Conservation (phyloP, 2,113 vertebrate genomes). For the Gnathonemus longibarbis region DNA sequence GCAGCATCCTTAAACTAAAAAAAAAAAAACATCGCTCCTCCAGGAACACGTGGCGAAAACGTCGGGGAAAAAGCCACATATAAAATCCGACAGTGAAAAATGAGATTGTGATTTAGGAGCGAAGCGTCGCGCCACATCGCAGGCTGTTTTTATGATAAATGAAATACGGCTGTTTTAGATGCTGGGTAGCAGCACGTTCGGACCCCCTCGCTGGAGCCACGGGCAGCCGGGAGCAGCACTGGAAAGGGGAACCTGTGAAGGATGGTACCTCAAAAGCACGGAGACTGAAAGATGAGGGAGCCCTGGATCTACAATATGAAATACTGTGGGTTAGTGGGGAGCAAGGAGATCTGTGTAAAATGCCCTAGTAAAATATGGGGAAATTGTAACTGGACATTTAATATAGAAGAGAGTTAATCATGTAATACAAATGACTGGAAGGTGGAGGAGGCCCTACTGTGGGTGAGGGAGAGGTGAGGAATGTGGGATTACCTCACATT, state of each 20-base stretch:
- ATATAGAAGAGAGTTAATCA: not conserved
- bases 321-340: not conserved
- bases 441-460: not conserved
- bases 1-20: not conserved
- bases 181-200: not conserved
- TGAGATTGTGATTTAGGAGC: constrained; percentile 13
- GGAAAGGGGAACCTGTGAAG: not conserved
- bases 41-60: constrained; percentile 4
- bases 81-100: constrained; percentile 8
- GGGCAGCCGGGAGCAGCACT: not conserved
- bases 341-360: not conserved
- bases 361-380: not conserved
- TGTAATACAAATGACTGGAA: not conserved
- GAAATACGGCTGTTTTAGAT: not conserved
- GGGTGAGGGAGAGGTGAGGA: not conserved
- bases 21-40: not conserved
- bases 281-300: not conserved
- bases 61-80: constrained; percentile 3
- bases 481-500: not conserved
- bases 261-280: not conserved
- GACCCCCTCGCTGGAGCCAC: not conserved
- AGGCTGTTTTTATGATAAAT: not conserved
- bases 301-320: not conserved
- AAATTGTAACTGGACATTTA: not conserved
- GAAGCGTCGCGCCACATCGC: not conserved